Evolutionary conservation across 2,797 vertebrate species (phyloP), one percentile per base, ranked within the genome.

Genomic region (Acrossocheilus fasciatus): DNA sequence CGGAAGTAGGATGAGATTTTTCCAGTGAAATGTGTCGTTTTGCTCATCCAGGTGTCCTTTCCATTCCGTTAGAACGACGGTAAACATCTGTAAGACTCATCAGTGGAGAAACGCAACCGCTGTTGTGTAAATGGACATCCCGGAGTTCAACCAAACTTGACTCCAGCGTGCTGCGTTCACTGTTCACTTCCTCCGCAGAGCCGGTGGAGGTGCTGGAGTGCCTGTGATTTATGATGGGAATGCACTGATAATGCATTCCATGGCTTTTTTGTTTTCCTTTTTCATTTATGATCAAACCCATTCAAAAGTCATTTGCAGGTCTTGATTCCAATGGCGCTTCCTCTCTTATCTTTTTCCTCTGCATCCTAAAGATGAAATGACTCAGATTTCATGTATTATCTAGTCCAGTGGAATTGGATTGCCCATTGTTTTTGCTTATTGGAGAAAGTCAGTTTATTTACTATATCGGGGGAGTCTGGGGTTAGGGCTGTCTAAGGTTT

Each of bases 141-240:
- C 45, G 78, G 69, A 81, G 76, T 80, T 87, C 88, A 89, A 90
- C 89, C 89, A 82, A 90, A 84, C 89, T 69, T 88, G 88, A 87
- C 45, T 80, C 54, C 20, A 26, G 68, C 52, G 54, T 39, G 39
- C 39, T 59, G 47, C 39, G 17, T 47, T 45, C n/a, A 81, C 78
- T 86, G 23, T 36, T 43, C n/a, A 81, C 78, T 86, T 82, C 68
- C 84, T 74, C 36, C 54, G 20, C 20, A 34, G 64, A 68, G 79
- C 74, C 79, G 39, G n/a, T 64, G 62, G 83, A 64, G 83, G 69
- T 62, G 87, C 54, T 64, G 34, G 39, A 62, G 74, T 30, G 68
- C 34, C 39, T 66, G 23, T 11, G 47, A 81, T 47, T 59, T n/a
- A 34, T 39, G 4, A 81, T 81, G 17, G 43, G 18, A 68, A 68